Base-by-base conservation (phyloP, 2,797 vertebrate species). In the Parambassis ranga region DNA sequence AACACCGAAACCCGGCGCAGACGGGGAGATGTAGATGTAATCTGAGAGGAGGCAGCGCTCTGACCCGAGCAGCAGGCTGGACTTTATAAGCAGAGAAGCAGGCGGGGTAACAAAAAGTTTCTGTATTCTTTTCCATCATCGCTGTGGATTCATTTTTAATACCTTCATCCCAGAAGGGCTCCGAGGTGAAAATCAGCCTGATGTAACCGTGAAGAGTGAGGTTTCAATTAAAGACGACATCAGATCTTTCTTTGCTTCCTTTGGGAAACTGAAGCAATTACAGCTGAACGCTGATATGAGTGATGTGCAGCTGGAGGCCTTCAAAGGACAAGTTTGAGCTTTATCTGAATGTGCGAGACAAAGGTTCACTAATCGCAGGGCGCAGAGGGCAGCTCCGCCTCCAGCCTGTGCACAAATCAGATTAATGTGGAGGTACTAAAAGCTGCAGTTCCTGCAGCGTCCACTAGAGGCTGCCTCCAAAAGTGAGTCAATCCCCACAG, bases 171-270 rank as follows among this genome's bases (percentile, higher is more conserved):
- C n/a, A n/a, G 7, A 31, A 48, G 13, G 16, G 14, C 41, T 47
- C 30, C 15, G 0, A 48, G 52, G 26, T 43, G 47, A 63, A 19
- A 49, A 8, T 4, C 5, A 20, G 35, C 26, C 44, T 9, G 9
- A 37, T 49, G 48, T 59, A 53, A 63, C 37, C n/a, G 30, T 44
- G 41, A 44, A 53, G 52, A 57, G 15, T 24, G 23, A 56, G 13
- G 10, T 41, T 41, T 51, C 1, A 14, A 47, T 42, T 14, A 9
- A 15, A 15, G 26, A 24, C 38, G 49, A 61, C 51, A 23, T 30
- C 7, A 16, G 31, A 10, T 36, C 31, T 38, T 24, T n/a, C 48
- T 48, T 31, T 2, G 15, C 4, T 2, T 36, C 52, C 23, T 59
- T 27, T 15, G 44, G 59, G 52, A 53, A 41, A 27, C 30, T 24